Conservation (phyloP, 2,797 vertebrate genomes). For the Trichosurus vulpecula region DNA sequence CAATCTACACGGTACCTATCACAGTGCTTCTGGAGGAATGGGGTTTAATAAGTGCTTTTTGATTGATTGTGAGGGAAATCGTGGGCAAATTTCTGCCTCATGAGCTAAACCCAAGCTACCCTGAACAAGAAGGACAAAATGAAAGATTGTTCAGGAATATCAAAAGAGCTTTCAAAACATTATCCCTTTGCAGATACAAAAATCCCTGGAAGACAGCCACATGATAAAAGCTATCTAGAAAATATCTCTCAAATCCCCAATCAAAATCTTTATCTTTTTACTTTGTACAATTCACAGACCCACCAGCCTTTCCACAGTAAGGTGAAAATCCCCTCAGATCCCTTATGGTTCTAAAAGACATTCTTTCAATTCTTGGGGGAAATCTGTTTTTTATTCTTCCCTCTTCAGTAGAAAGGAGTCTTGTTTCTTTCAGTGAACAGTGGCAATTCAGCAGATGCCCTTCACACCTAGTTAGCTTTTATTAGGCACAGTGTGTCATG, state of each 20-base stretch:
- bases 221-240: neutral
- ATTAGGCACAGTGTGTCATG: neutral
- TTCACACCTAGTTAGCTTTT: neutral
- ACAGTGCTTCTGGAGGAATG: neutral
- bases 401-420: neutral
- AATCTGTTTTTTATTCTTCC: conserved; percentile 24
- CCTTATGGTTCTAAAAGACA: neutral
- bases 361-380: neutral
- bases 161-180: neutral
- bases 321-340: neutral
- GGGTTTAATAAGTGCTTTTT: conserved; percentile 23
- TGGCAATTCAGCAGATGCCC: neutral
- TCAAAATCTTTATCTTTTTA: neutral
- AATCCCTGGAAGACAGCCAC: neutral
- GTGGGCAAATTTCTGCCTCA: conserved; percentile 3
- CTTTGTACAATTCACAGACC: neutral
- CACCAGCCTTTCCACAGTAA: neutral
- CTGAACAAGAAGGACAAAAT: neutral
- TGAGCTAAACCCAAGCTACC: conserved; percentile 7
- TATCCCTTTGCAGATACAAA: neutral
- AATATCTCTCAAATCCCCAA: neutral
- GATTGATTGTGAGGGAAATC: conserved; percentile 30
- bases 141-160: neutral
- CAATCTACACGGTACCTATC: neutral
- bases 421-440: neutral